A percentile compares a stretch with the other conserved stretches of the same genome.
Conservation (phyloP, 2,113 vertebrate species). For the Tetraodon nigroviridis region DNA sequence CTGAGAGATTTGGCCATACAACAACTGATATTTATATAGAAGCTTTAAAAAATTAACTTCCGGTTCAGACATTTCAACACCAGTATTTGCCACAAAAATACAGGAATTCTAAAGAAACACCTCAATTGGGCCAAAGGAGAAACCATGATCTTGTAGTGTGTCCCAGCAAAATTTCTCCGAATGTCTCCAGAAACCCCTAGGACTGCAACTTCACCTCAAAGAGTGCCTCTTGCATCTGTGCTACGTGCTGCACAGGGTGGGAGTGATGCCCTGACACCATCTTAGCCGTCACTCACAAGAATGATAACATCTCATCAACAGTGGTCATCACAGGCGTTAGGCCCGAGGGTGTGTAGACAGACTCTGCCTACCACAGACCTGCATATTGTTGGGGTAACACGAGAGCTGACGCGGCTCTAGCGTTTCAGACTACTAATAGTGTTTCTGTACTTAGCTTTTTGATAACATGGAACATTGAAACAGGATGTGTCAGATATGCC, state of each 20-base stretch:
- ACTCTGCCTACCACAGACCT: too few relatives aligned
- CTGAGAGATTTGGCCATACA: constrained; percentile 32
- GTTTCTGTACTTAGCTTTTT: too few relatives aligned
- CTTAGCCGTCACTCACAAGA: background rate
- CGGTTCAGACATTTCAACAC: constrained; percentile 15
- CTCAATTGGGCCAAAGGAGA: constrained; percentile 28
- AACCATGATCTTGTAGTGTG: constrained; percentile 26
- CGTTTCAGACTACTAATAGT: too few relatives aligned
- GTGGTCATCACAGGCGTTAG: constrained; percentile 10
- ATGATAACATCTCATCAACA: constrained; percentile 6
- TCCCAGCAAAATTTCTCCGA: background rate
- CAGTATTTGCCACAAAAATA: constrained; percentile 36
- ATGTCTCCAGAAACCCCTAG: constrained; percentile 4
- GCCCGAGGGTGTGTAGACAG: constrained; percentile 7
- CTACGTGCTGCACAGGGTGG: background rate
- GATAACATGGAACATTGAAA: background rate
- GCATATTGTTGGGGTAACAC: too few relatives aligned
- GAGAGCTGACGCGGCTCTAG: too few relatives aligned
- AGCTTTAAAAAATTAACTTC: constrained; percentile 22
- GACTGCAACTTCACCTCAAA: background rate
- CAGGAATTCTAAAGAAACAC: constrained; percentile 24
- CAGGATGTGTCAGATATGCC: background rate
- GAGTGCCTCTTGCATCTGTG: too few relatives aligned
- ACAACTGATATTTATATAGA: constrained; percentile 26
- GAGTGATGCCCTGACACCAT: constrained; percentile 5